Evolutionary conservation across 2,797 vertebrate genomes (phyloP).

Genomic region (Brachyalestes nurse): DNA sequence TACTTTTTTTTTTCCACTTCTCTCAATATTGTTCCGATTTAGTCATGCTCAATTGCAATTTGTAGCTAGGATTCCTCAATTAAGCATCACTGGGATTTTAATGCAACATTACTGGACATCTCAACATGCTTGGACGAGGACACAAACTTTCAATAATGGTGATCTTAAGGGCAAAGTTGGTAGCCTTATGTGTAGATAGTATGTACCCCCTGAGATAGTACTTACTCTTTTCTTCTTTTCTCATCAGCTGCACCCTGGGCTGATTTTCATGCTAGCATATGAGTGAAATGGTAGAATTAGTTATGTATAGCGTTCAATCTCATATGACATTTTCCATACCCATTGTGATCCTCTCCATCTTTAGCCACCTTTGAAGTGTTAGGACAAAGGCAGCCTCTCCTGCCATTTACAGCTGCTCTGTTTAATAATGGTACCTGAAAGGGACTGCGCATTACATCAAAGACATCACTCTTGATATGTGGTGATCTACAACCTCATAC

Average conservation of each 20-base stretch:
- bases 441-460: neutral
- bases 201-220: neutral
- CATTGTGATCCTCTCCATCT: constrained; percentile 8
- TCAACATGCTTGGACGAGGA: too few species aligned
- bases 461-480: constrained; percentile 22
- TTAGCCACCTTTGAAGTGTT: constrained; percentile 21
- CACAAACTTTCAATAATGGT: too few species aligned
- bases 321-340: constrained; percentile 15
- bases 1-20: too few species aligned
- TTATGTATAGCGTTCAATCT: constrained; percentile 7
- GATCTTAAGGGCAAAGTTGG: neutral
- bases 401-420: constrained; percentile 4
- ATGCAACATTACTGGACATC: too few species aligned
- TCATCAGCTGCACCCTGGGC: neutral
- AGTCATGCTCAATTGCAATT: too few species aligned
- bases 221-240: neutral
- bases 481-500: constrained; percentile 18
- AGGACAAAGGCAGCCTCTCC: constrained; percentile 12
- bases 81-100: too few species aligned
- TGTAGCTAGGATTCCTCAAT: too few species aligned
- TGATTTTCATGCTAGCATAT: constrained; percentile 35
- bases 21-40: too few species aligned
- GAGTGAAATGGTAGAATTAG: neutral
- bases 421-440: constrained; percentile 29
- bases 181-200: neutral